Conservation (phyloP, 2,888 invertebrate genomes). For the Drosophila pegasa region DNA sequence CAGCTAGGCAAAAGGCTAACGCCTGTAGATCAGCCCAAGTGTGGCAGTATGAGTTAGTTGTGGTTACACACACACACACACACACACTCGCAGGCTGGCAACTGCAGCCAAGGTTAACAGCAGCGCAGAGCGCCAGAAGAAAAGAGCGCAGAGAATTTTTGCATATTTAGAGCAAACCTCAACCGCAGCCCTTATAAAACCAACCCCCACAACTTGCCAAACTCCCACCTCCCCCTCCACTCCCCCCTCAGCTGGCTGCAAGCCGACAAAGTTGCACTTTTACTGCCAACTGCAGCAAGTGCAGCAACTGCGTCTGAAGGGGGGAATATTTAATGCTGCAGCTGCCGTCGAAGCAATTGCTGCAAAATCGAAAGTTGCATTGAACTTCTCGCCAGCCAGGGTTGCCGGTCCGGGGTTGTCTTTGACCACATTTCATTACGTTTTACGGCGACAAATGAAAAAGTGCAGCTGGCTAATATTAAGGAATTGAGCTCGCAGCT, state of each 20-base stretch:
- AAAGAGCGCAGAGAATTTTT: conserved; percentile 29
- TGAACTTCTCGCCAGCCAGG: conserved; percentile 33
- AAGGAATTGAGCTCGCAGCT: not conserved
- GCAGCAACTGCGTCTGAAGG: conserved; percentile 1
- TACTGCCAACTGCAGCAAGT: conserved; percentile 59
- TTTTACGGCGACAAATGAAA: conserved; percentile 30
- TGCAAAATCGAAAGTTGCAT: conserved; percentile 57
- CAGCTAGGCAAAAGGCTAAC: conserved; percentile 39
- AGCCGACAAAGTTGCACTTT: conserved; percentile 73
- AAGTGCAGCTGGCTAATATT: not conserved
- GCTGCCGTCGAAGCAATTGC: conserved; percentile 20
- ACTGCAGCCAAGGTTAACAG: conserved; percentile 48
- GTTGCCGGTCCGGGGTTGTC: not conserved
- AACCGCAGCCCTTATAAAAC: conserved; percentile 10
- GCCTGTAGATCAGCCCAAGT: conserved; percentile 36
- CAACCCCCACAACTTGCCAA: not conserved
- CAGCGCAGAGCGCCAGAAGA: not conserved
- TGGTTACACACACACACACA: conserved; percentile 43
- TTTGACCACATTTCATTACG: conserved; percentile 27
- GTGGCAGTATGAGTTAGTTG: conserved; percentile 30
- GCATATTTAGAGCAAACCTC: conserved; percentile 48
- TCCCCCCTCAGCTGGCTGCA: not conserved
- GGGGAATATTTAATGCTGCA: conserved; percentile 8
- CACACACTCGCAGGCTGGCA: conserved; percentile 3
- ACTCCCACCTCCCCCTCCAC: too few species aligned